Evolutionary conservation across 1,140 invertebrate genomes (phyloP).

Genomic region (Solen grandis): DNA sequence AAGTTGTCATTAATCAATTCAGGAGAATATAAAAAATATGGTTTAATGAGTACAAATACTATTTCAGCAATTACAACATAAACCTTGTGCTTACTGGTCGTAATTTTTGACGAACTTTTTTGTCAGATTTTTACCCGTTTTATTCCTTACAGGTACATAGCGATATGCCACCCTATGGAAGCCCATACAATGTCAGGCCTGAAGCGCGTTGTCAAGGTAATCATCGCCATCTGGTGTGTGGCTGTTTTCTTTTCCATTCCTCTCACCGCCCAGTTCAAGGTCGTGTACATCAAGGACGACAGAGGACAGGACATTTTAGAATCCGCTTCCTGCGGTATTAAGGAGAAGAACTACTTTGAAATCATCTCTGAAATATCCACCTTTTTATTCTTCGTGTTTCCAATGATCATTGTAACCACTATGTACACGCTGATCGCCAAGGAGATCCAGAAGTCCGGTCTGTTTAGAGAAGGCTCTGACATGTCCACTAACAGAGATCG

Average conservation of each 20-base stretch:
- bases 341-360: conserved; percentile 62
- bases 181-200: conserved; percentile 92
- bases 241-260: conserved; percentile 90
- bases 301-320: conserved; percentile 61
- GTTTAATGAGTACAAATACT: too few species aligned
- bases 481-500: conserved; percentile 44
- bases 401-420: conserved; percentile 79
- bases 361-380: conserved; percentile 77
- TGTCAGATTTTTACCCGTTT: too few species aligned
- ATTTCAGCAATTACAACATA: too few species aligned
- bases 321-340: conserved; percentile 74
- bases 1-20: too few species aligned
- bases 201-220: conserved; percentile 89
- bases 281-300: conserved; percentile 65
- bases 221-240: conserved; percentile 89
- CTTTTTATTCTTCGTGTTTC: conserved; percentile 80
- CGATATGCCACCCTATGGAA: conserved; percentile 95
- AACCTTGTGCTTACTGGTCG: too few species aligned
- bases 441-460: conserved; percentile 68
- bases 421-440: conserved; percentile 80
- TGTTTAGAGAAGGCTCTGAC: conserved; percentile 45
- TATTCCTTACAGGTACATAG: conserved; percentile 83
- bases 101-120: too few species aligned
- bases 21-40: too few species aligned
- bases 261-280: conserved; percentile 70